Evolutionary conservation across 2,797 vertebrate genomes (phyloP).

Genomic region (Sebastolobus altivelis): DNA sequence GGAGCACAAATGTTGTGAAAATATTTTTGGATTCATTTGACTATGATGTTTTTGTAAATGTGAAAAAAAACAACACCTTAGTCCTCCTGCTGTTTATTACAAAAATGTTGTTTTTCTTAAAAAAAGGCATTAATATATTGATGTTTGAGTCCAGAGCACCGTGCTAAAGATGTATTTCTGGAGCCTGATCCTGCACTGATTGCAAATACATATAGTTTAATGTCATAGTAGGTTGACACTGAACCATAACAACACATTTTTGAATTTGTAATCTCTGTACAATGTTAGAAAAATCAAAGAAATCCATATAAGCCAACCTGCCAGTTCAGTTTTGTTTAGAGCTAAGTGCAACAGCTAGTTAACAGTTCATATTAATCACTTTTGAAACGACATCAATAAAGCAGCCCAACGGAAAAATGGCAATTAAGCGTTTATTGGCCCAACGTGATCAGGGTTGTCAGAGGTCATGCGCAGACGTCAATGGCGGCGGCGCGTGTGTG

Average conservation of each 20-base stretch:
- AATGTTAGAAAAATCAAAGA: conserved; percentile 30
- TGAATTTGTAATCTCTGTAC: not conserved
- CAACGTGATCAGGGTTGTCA: conserved; percentile 80
- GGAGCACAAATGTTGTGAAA: conserved; percentile 23
- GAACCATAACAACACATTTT: not conserved
- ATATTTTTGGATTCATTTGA: conserved; percentile 41
- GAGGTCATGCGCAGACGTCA: conserved; percentile 75
- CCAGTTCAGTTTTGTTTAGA: conserved; percentile 65
- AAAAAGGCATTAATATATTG: not conserved
- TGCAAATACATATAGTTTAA: not conserved
- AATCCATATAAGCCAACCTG: conserved; percentile 43
- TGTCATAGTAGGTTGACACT: too few species aligned
- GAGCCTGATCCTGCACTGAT: not conserved
- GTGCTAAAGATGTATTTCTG: not conserved
- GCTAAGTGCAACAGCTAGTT: conserved; percentile 78
- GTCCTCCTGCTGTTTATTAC: not conserved
- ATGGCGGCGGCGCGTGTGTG: conserved; percentile 35
- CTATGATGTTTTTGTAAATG: conserved; percentile 22
- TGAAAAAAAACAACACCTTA: not conserved
- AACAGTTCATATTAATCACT: conserved; percentile 85
- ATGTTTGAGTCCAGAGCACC: not conserved
- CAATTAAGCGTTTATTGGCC: conserved; percentile 85
- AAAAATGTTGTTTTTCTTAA: not conserved
- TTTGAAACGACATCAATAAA: conserved; percentile 84
- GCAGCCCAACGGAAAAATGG: conserved; percentile 84